These are phyloP conservation scores for Chelon auratus DNA, from an alignment of 2,797 vertebrate species.

Conservation along the genomic window DNA sequence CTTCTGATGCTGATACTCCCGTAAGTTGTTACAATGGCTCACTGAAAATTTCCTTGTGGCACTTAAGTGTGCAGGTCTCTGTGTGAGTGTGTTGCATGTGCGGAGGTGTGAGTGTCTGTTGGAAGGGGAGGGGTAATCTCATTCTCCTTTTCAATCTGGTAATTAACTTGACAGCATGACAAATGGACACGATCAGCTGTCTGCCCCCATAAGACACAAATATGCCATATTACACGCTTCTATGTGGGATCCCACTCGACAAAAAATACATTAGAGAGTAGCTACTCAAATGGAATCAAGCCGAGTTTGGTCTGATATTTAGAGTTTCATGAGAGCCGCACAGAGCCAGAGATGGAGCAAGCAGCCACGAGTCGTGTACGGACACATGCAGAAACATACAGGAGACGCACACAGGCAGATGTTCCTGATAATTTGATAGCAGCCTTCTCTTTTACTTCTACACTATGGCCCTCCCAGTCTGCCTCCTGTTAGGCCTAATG, in stretches of 20 bases:
- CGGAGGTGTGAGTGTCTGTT: slow-evolving; percentile 71
- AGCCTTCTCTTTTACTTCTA: slow-evolving; percentile 48
- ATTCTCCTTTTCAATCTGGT: slow-evolving; percentile 85
- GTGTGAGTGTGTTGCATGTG: slow-evolving; percentile 45
- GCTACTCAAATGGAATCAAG: slow-evolving; percentile 69
- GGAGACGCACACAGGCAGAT: slow-evolving; percentile 34
- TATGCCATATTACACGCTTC: slow-evolving; percentile 79
- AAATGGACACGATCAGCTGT: slow-evolving; percentile 87
- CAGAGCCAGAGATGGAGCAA: not conserved
- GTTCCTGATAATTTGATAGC: slow-evolving; percentile 61
- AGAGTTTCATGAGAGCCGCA: slow-evolving; percentile 27
- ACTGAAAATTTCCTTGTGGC: slow-evolving; percentile 69
- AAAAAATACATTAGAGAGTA: slow-evolving; percentile 74
- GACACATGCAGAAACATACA: slow-evolving; percentile 16
- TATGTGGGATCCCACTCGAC: slow-evolving; percentile 66
- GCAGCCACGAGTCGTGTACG: slow-evolving; percentile 11
- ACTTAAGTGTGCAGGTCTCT: slow-evolving; percentile 66
- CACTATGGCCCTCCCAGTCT: slow-evolving; percentile 51
- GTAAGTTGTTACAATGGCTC: slow-evolving; percentile 74
- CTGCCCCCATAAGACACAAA: slow-evolving; percentile 85
- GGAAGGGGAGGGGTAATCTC: slow-evolving; percentile 79
- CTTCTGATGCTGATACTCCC: slow-evolving; percentile 68
- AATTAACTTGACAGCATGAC: slow-evolving; percentile 90
- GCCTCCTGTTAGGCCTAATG: slow-evolving; percentile 72
- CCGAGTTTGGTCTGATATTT: slow-evolving; percentile 56